A percentile compares a stretch with the other conserved stretches of the same genome.
phyloP scores from a whole-genome alignment of 2,113 vertebrate species.

The Thomomys bottae region DNA sequence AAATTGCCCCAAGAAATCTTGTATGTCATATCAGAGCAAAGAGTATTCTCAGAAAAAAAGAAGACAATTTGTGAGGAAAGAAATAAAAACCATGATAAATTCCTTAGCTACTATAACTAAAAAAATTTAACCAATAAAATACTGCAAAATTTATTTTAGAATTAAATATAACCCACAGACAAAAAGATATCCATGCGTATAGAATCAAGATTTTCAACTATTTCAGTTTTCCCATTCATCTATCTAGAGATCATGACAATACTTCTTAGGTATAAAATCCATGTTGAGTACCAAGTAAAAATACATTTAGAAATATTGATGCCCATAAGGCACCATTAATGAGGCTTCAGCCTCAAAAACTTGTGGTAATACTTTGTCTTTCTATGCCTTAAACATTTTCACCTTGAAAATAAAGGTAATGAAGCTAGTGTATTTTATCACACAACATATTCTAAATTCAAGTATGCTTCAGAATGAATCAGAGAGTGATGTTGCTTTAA shows the following conservation, averaged over 20 bases:
- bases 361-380: neutral
- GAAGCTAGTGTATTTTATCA: neutral
- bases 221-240: conserved; percentile 10
- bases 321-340: neutral
- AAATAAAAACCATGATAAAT: neutral
- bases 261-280: neutral
- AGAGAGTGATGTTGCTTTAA: neutral
- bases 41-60: neutral
- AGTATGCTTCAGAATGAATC: neutral
- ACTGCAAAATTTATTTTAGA: neutral
- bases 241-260: neutral
- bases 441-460: neutral
- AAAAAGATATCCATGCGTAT: neutral
- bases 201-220: neutral
- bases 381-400: neutral
- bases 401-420: neutral
- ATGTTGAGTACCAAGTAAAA: neutral
- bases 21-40: neutral
- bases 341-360: neutral
- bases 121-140: neutral
- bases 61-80: neutral
- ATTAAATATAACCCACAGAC: neutral
- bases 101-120: neutral
- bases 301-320: conserved; percentile 19
- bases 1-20: conserved; percentile 3